Evolutionary conservation across 2,888 invertebrate species (phyloP), one percentile per base, ranked within the genome.

Genomic region (Cephus spinipes): DNA sequence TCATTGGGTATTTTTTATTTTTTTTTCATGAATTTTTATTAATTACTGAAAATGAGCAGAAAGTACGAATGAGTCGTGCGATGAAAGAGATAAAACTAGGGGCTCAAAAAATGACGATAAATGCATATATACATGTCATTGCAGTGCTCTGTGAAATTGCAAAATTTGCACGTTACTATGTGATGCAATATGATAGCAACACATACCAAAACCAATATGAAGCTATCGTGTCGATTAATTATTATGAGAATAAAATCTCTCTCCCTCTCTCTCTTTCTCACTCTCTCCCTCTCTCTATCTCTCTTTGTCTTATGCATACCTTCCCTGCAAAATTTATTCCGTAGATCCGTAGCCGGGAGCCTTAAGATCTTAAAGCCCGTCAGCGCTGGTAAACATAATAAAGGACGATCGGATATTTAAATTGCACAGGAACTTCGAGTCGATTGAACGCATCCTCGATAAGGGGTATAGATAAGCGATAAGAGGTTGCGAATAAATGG

Each of bases 261-360:
- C 79, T 76, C 73, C n/a, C 76, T 75, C 35, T 68, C 73, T n/a
- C 35, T 55, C 30, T 80, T 11, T 11, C 11, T 35, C 31, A 31
- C 31, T 31, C 31, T 75, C 75, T n/a, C 40, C n/a, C 32, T 69
- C 12, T 31, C 33, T 80, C 68, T 68, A 35, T 74, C 76, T 73
- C 40, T 68, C 55, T 55, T 68, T 31, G 12, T 71, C 23, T 71
- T 55, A 55, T 23, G 23, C 15, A 23, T 55, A 55, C 23, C 23
- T 55, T 55, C 23, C 9, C 9, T 55, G 55, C 55, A 55, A 55
- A 55, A 55, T 55, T 23, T 55, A 55, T 55, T 55, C 55, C 23
- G 23, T 55, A 55, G 23, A 55, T 23, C 9, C 55, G 23, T 55
- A 55, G 55, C 23, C 23, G 23, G 23, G 23, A 55, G 55, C 23